Evolutionary conservation across 2,113 vertebrate genomes (phyloP).

Genomic region (Seriola quinqueradiata): DNA sequence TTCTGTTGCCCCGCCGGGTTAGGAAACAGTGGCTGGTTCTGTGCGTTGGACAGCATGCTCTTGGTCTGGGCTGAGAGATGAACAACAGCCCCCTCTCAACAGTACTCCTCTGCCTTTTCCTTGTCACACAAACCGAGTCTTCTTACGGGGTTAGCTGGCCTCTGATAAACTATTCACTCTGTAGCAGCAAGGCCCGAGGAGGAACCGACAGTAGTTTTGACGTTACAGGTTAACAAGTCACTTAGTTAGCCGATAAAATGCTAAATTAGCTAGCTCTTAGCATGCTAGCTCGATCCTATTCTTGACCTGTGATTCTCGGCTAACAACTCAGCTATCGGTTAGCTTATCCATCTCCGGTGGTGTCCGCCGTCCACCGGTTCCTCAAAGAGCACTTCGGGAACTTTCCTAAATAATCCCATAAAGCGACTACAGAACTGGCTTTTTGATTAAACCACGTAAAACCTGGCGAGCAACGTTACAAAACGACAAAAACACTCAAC

Average conservation of each 20-base stretch:
- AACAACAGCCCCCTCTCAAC: slow-evolving; percentile 43
- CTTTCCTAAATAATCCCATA: slow-evolving; percentile 64
- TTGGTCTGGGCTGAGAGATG: slow-evolving; percentile 29
- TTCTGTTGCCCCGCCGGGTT: slow-evolving; percentile 80
- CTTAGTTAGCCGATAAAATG: slow-evolving; percentile 42
- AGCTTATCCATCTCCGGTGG: slow-evolving; percentile 77
- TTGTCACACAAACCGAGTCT: slow-evolving; percentile 21
- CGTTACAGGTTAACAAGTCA: slow-evolving; percentile 56
- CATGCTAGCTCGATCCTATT: slow-evolving; percentile 70
- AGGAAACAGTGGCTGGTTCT: slow-evolving; percentile 86
- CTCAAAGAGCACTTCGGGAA: slow-evolving; percentile 66
- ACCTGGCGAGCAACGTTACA: neutral
- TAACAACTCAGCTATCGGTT: slow-evolving; percentile 78
- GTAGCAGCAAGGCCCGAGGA: slow-evolving; percentile 36
- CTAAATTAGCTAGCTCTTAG: slow-evolving; percentile 68
- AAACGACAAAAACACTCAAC: neutral
- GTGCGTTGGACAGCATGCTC: slow-evolving; percentile 88
- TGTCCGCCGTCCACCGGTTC: slow-evolving; percentile 69
- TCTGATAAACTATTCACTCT: slow-evolving; percentile 22
- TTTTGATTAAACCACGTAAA: neutral
- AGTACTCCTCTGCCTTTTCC: slow-evolving; percentile 39
- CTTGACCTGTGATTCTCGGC: slow-evolving; percentile 72
- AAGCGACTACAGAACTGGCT: neutral
- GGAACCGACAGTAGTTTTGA: neutral
- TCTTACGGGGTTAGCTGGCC: slow-evolving; percentile 60